A percentile compares a stretch with the other conserved stretches of the same genome.
Evolutionary conservation across 2,797 vertebrate genomes (phyloP).

Genomic region (Macroramphosus scolopax): DNA sequence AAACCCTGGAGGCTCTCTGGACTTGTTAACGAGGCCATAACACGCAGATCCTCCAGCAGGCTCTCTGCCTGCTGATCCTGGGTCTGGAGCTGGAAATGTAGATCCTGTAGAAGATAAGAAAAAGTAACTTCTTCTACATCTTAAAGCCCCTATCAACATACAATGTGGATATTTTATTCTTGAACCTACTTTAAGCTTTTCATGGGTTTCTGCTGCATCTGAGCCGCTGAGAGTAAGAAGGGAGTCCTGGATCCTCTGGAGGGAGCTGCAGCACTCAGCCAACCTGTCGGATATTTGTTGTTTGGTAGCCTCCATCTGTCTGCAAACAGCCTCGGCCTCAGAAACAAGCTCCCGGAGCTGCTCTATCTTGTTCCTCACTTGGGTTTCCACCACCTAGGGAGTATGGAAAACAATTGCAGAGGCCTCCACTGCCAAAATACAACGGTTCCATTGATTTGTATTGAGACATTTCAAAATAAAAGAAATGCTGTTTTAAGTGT

Average conservation of each 20-base stretch:
- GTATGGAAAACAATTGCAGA: background rate
- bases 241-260: slow-evolving; percentile 55
- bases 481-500: too few species aligned
- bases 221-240: slow-evolving; percentile 42
- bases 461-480: too few species aligned
- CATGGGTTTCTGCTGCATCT: slow-evolving; percentile 35
- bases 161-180: too few species aligned
- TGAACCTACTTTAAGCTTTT: slow-evolving; percentile 61
- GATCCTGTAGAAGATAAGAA: slow-evolving; percentile 73
- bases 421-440: background rate
- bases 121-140: background rate
- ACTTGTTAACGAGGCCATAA: slow-evolving; percentile 60
- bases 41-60: slow-evolving; percentile 78
- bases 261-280: slow-evolving; percentile 46
- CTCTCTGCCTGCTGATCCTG: slow-evolving; percentile 77
- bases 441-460: background rate
- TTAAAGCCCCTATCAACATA: background rate
- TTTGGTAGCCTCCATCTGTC: slow-evolving; percentile 55
- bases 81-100: slow-evolving; percentile 78
- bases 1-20: slow-evolving; percentile 75
- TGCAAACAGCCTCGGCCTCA: slow-evolving; percentile 66
- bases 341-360: slow-evolving; percentile 69
- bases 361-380: slow-evolving; percentile 68
- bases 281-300: slow-evolving; percentile 54
- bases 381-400: slow-evolving; percentile 70